Conservation (phyloP, 2,113 vertebrate genomes). For the Morone chrysops region DNA sequence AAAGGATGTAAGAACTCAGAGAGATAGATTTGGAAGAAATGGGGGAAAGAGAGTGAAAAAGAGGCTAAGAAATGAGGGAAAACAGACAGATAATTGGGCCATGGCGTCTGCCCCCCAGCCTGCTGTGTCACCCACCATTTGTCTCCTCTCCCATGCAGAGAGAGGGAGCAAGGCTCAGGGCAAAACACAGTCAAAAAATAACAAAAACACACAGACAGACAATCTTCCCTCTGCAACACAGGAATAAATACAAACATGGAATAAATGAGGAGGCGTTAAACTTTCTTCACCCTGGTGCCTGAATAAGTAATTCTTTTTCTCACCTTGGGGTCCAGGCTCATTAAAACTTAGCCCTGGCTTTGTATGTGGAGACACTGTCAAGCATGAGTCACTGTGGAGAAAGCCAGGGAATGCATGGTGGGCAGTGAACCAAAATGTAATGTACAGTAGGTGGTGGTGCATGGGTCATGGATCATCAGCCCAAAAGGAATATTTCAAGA, state of each 20-base stretch:
- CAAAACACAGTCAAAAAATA: constrained; percentile 8
- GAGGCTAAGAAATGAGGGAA: not conserved
- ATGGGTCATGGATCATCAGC: not conserved
- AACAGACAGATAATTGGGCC: constrained; percentile 39
- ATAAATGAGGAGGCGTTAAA: constrained; percentile 31
- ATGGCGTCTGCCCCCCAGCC: constrained; percentile 25
- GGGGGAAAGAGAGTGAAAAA: not conserved
- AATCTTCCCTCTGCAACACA: not conserved
- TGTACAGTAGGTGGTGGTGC: not conserved
- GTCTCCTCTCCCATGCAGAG: constrained; percentile 30
- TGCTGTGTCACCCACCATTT: constrained; percentile 48
- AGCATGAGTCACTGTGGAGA: constrained; percentile 31
- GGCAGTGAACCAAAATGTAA: not conserved
- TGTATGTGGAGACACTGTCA: not conserved
- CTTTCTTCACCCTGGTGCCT: constrained; percentile 11
- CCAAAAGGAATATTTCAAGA: not conserved
- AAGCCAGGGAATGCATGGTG: not conserved
- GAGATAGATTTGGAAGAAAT: not conserved
- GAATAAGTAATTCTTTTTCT: constrained; percentile 40
- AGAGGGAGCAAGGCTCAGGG: not conserved
- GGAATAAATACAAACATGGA: constrained; percentile 1
- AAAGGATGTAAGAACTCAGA: not conserved
- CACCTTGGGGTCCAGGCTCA: constrained; percentile 53
- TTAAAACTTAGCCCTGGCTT: constrained; percentile 39
- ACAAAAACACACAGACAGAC: not conserved